phyloP scores from a whole-genome alignment of 2,797 vertebrate genomes.

The Hephaestus fuliginosus region DNA sequence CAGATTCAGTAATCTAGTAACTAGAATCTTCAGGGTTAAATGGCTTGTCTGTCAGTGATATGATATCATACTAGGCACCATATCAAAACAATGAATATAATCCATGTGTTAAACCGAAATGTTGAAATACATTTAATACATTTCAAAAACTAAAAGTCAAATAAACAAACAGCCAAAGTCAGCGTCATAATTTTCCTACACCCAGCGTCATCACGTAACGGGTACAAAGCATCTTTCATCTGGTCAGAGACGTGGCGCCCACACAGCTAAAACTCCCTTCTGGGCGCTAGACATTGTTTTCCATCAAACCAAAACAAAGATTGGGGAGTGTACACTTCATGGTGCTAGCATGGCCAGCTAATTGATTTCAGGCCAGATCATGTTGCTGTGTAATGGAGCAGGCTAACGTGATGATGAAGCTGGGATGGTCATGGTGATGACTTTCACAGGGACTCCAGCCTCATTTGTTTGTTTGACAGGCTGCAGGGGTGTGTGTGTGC shows the following conservation, averaged over 20 bases:
- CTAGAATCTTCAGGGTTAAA: neutral
- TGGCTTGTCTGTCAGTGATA: neutral
- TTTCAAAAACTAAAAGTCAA: slow-evolving; percentile 22
- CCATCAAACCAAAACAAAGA: slow-evolving; percentile 76
- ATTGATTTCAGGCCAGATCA: slow-evolving; percentile 85
- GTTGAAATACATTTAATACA: slow-evolving; percentile 40
- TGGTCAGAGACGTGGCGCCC: slow-evolving; percentile 55
- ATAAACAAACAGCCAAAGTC: slow-evolving; percentile 45
- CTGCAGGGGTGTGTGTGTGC: slow-evolving; percentile 57
- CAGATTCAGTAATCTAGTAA: neutral
- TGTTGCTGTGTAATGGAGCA: slow-evolving; percentile 85
- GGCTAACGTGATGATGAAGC: slow-evolving; percentile 84
- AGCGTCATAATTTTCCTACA: slow-evolving; percentile 14
- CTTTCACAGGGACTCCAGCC: slow-evolving; percentile 81
- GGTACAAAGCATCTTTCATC: slow-evolving; percentile 54
- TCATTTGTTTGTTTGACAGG: slow-evolving; percentile 82
- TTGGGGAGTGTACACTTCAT: slow-evolving; percentile 70
- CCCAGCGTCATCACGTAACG: slow-evolving; percentile 13
- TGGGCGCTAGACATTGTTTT: slow-evolving; percentile 69
- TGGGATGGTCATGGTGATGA: slow-evolving; percentile 83
- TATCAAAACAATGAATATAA: neutral
- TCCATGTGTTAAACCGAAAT: slow-evolving; percentile 16
- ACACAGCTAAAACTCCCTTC: slow-evolving; percentile 53
- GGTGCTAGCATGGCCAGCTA: slow-evolving; percentile 73
- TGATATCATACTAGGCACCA: neutral